These are phyloP conservation scores for Drosophila micromelanica DNA, from an alignment of 1,140 invertebrate genomes.

Conservation along the genomic window DNA sequence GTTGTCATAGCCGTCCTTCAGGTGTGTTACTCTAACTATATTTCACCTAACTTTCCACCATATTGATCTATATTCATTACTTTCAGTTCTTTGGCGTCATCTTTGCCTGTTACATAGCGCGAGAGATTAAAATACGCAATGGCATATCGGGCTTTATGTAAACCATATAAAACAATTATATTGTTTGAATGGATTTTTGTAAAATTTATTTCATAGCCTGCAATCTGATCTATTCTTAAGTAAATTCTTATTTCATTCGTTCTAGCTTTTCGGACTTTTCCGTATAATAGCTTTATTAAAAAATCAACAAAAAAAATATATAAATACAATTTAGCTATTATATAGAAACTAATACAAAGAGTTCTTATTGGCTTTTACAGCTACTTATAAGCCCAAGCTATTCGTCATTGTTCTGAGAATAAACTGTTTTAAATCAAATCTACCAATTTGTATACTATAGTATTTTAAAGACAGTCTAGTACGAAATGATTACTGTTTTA, in stretches of 20 bases:
- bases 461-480: neutral
- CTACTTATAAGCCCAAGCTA: conserved; percentile 8
- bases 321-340: conserved; percentile 31
- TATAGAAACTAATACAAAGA: neutral
- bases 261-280: conserved; percentile 10
- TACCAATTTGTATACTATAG: neutral
- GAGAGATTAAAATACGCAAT: conserved; percentile 81
- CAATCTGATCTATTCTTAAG: conserved; percentile 31
- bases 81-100: conserved; percentile 84
- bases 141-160: conserved; percentile 76
- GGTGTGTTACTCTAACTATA: conserved; percentile 84
- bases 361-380: neutral
- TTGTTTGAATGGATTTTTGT: conserved; percentile 3
- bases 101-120: conserved; percentile 84
- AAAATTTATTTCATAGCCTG: conserved; percentile 37
- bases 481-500: neutral
- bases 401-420: conserved; percentile 1
- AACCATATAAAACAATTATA: neutral
- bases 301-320: too few relatives aligned
- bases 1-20: conserved; percentile 91
- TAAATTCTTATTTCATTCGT: neutral
- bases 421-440: too few relatives aligned
- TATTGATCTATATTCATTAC: neutral
- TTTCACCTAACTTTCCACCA: neutral
- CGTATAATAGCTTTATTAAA: too few relatives aligned